Evolutionary conservation across 2,113 vertebrate genomes (phyloP).

Genomic region (Microcebus jonahi): DNA sequence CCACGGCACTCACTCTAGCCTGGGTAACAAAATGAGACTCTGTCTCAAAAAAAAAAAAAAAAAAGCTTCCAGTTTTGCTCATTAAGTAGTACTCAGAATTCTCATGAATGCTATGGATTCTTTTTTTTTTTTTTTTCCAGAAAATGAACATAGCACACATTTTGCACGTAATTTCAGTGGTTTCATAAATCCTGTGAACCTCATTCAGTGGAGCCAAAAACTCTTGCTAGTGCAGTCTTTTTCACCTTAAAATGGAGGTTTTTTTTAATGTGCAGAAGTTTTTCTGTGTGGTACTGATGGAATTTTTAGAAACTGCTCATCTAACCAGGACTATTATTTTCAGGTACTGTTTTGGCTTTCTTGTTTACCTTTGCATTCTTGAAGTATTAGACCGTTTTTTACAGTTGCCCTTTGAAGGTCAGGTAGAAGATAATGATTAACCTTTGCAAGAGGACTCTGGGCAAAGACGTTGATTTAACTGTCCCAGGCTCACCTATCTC

Average conservation of each 20-base stretch:
- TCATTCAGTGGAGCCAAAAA: background rate
- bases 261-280: background rate
- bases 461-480: background rate
- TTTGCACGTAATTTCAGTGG: background rate
- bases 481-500: background rate
- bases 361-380: constrained; percentile 48
- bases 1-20: too few relatives aligned
- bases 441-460: background rate
- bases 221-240: background rate
- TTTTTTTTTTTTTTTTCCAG: background rate
- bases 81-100: background rate
- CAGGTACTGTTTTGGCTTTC: background rate
- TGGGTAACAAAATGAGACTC: too few relatives aligned
- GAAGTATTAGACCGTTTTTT: background rate
- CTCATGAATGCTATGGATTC: background rate
- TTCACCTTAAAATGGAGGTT: background rate
- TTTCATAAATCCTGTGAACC: background rate
- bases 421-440: background rate
- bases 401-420: background rate
- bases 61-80: background rate
- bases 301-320: constrained; percentile 46
- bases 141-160: background rate
- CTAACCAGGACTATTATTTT: constrained; percentile 8
- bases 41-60: background rate
- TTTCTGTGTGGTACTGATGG: background rate